A percentile compares a stretch with the other conserved stretches of the same genome.
These are phyloP conservation scores for Aphidius gifuensis DNA, from an alignment of 1,140 invertebrate genomes.

Conservation along the genomic window DNA sequence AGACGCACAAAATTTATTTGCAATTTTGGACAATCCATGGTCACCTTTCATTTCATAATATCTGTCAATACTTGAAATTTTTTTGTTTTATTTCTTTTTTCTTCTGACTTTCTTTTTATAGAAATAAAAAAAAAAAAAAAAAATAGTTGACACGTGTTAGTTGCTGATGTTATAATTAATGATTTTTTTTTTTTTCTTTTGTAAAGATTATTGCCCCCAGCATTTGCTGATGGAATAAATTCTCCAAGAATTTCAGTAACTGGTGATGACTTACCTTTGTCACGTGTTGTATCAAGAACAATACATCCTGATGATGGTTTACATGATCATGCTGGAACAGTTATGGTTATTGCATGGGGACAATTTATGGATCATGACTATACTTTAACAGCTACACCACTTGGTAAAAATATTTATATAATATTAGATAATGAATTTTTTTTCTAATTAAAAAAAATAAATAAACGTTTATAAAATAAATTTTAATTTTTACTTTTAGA, in stretches of 20 bases:
- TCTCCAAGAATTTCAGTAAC: conserved; percentile 73
- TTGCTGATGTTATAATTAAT: no score
- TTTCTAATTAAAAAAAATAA: not conserved
- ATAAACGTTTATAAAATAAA: not conserved
- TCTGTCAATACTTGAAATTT: not conserved
- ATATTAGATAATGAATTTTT: not conserved
- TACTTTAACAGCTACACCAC: conserved; percentile 80
- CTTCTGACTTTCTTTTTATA: no score
- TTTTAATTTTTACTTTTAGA: conserved; percentile 56
- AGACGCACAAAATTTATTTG: not conserved
- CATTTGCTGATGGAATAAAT: conserved; percentile 78
- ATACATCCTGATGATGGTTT: conserved; percentile 89
- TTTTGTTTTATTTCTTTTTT: no score
- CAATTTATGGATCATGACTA: conserved; percentile 95
- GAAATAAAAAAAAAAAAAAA: no score
- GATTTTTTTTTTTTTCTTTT: not conserved
- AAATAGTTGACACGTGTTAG: no score
- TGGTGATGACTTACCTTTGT: conserved; percentile 72
- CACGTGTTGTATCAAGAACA: conserved; percentile 80
- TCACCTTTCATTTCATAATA: not conserved
- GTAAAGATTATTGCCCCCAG: conserved; percentile 68
- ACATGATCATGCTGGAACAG: conserved; percentile 90
- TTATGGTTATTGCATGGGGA: conserved; percentile 91
- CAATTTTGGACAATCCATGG: not conserved
- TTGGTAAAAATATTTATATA: conserved; percentile 61